Conservation (phyloP, 2,113 vertebrate species). For the Uropsilus gracilis region DNA sequence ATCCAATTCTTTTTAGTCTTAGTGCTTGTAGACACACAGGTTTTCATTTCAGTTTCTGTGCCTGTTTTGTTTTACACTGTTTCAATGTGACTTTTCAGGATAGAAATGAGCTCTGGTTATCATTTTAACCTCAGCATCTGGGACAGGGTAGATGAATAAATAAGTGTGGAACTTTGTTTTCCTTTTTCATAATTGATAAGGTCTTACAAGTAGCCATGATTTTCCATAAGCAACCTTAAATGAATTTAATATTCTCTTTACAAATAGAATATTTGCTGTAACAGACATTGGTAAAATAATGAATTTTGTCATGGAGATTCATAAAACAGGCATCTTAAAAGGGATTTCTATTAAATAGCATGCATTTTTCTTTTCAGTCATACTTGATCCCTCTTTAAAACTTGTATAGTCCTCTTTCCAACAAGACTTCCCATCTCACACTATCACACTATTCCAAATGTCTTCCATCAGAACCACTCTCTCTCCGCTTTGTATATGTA, state of each 20-base stretch:
- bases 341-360: background rate
- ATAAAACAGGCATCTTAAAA: background rate
- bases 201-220: background rate
- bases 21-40: too few species aligned
- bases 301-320: background rate
- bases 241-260: background rate
- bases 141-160: background rate
- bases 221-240: background rate
- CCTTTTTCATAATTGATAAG: background rate
- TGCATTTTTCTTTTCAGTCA: background rate
- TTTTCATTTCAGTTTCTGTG: too few species aligned
- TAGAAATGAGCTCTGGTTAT: background rate
- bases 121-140: background rate
- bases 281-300: background rate
- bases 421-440: background rate
- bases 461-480: background rate
- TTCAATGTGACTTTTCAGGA: background rate
- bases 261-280: background rate
- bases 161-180: background rate
- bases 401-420: background rate
- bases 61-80: too few species aligned
- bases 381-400: background rate
- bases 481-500: background rate
- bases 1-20: too few species aligned
- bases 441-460: background rate